These are phyloP conservation scores for Brienomyrus longianalis DNA, from an alignment of 2,113 vertebrate genomes.

Conservation along the genomic window DNA sequence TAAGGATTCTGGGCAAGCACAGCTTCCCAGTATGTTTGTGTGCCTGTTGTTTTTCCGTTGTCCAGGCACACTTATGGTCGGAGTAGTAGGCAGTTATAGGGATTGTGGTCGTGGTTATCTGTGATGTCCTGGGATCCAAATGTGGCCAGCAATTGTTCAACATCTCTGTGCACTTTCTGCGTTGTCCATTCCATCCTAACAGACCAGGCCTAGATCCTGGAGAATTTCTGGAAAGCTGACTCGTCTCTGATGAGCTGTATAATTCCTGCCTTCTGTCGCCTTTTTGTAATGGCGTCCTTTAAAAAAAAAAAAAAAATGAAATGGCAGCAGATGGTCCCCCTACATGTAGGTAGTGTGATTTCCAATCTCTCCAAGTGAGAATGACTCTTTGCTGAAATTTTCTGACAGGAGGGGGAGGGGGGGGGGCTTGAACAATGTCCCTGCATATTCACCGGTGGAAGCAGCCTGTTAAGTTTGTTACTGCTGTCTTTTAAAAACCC, in stretches of 20 bases:
- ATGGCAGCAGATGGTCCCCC: slow-evolving; percentile 1
- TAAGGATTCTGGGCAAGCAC: background rate
- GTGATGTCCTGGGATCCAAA: background rate
- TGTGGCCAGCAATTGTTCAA: background rate
- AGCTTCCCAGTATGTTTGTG: background rate
- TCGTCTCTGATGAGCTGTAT: background rate
- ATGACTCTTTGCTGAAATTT: background rate
- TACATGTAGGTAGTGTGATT: slow-evolving; percentile 5
- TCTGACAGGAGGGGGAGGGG: background rate
- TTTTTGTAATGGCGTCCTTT: background rate
- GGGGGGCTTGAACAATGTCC: background rate
- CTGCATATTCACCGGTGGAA: background rate
- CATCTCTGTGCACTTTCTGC: background rate
- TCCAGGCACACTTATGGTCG: background rate
- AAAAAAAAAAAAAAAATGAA: background rate
- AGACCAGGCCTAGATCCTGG: background rate
- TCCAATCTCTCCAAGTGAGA: background rate
- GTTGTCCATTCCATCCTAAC: background rate
- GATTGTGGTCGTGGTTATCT: background rate
- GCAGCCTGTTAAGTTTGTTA: background rate
- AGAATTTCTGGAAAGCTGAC: background rate
- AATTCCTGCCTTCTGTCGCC: slow-evolving; percentile 2
- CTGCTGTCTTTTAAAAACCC: too few relatives aligned
- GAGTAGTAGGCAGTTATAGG: background rate
- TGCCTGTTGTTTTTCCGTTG: background rate